Conservation (phyloP, 2,888 invertebrate species). For the Galerucella calmariensis region DNA sequence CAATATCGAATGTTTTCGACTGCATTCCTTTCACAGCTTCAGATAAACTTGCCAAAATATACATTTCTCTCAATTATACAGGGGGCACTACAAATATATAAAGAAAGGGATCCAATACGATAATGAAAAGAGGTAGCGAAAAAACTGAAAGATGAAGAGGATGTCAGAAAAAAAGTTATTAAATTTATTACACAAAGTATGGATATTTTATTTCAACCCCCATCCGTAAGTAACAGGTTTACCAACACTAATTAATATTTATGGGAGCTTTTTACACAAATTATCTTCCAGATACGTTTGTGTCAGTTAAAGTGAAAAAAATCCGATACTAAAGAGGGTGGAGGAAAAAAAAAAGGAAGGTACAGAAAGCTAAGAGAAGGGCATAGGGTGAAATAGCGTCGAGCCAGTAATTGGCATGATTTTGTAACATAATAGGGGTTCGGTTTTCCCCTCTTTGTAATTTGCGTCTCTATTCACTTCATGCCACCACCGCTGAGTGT, state of each 20-base stretch:
- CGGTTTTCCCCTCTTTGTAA: conserved; percentile 47
- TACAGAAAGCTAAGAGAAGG: conserved; percentile 12
- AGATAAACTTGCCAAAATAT: too few relatives aligned
- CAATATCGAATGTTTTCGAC: too few relatives aligned
- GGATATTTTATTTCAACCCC: background rate
- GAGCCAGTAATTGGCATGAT: conserved; percentile 53
- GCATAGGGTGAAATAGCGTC: conserved; percentile 42
- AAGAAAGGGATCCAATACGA: too few relatives aligned
- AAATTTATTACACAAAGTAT: too few relatives aligned
- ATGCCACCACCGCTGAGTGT: conserved; percentile 28
- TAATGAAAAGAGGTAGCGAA: too few relatives aligned
- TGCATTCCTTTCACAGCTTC: too few relatives aligned
- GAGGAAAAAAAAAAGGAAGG: conserved; percentile 5
- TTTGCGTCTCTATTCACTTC: conserved; percentile 52
- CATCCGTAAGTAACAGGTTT: background rate
- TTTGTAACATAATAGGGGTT: conserved; percentile 52
- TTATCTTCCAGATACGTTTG: background rate
- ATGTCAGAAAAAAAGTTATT: too few relatives aligned
- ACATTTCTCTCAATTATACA: too few relatives aligned
- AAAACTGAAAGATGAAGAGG: too few relatives aligned
- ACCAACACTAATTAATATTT: background rate
- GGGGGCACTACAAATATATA: too few relatives aligned
- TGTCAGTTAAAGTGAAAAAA: conserved; percentile 43
- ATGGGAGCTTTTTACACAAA: conserved; percentile 5
- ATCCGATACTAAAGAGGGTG: conserved; percentile 32